Evolutionary conservation across 2,113 vertebrate genomes (phyloP).

Genomic region (Cisticola juncidis): DNA sequence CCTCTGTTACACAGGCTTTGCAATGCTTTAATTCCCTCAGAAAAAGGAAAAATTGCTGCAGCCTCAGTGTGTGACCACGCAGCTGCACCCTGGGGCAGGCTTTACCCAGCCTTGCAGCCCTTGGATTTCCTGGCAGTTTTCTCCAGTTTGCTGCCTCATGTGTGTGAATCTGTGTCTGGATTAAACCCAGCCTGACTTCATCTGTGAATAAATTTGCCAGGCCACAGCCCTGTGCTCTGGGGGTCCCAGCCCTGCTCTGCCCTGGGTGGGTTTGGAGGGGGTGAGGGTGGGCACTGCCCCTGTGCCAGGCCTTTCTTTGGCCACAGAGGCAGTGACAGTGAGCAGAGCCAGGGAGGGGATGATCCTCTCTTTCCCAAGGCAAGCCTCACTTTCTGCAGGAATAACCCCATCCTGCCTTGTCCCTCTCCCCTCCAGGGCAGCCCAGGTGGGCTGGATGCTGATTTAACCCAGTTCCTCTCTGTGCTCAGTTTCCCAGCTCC

Average conservation of each 20-base stretch:
- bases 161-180: not conserved
- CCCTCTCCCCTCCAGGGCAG: not conserved
- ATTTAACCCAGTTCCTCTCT: not conserved
- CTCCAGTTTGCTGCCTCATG: not conserved
- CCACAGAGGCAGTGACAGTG: not conserved
- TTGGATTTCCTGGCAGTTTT: not conserved
- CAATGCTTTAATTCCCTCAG: conserved; percentile 2
- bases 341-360: not conserved
- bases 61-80: rapidly evolving
- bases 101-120: not conserved
- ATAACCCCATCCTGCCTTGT: not conserved
- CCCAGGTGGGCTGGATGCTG: rapidly evolving
- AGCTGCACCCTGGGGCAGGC: not conserved
- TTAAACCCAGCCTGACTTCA: not conserved
- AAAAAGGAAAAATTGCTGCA: not conserved
- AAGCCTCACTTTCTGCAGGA: not conserved
- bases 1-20: not conserved
- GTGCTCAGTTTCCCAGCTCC: conserved; percentile 88
- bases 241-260: not conserved
- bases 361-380: not conserved
- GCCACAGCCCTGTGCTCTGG: rapidly evolving
- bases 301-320: not conserved
- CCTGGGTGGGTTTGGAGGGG: not conserved
- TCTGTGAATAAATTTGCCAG: not conserved
- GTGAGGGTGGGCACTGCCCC: not conserved